Percentiles rank a stretch among this genome's conserved stretches.
These are phyloP conservation scores for Micrasema longulum DNA, from an alignment of 1,140 invertebrate genomes.

Conservation along the genomic window DNA sequence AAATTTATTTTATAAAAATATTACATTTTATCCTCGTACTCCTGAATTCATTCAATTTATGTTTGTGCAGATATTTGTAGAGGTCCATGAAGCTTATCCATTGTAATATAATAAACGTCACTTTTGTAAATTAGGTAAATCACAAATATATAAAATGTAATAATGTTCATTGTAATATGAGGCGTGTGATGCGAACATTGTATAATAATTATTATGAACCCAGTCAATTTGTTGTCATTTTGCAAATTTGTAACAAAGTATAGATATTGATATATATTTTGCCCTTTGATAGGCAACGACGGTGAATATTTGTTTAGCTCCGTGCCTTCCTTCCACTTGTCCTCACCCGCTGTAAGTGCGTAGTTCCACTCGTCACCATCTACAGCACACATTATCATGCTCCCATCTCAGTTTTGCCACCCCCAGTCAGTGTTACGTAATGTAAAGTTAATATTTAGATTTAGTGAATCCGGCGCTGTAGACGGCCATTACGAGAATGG, in stretches of 20 bases:
- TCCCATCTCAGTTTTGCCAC: too few species aligned
- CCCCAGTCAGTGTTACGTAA: too few species aligned
- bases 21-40: conserved; percentile 3
- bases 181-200: conserved; percentile 18
- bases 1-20: conserved; percentile 49
- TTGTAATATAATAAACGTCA: background rate
- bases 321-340: conserved; percentile 28
- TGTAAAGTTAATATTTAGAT: conserved; percentile 21
- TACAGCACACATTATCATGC: too few species aligned
- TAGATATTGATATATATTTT: conserved; percentile 6
- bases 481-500: conserved; percentile 16
- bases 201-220: conserved; percentile 28
- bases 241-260: background rate
- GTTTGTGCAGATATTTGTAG: too few species aligned
- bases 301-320: conserved; percentile 13
- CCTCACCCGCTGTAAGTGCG: background rate
- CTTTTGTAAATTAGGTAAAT: conserved; percentile 15
- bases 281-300: too few species aligned
- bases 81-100: conserved; percentile 1
- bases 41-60: background rate
- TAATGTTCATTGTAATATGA: conserved; percentile 10
- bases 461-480: conserved; percentile 21
- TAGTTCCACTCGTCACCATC: background rate
- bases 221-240: conserved; percentile 23
- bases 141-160: background rate